phyloP scores from a whole-genome alignment of 2,888 invertebrate genomes.

The Ernsta delagoae region DNA sequence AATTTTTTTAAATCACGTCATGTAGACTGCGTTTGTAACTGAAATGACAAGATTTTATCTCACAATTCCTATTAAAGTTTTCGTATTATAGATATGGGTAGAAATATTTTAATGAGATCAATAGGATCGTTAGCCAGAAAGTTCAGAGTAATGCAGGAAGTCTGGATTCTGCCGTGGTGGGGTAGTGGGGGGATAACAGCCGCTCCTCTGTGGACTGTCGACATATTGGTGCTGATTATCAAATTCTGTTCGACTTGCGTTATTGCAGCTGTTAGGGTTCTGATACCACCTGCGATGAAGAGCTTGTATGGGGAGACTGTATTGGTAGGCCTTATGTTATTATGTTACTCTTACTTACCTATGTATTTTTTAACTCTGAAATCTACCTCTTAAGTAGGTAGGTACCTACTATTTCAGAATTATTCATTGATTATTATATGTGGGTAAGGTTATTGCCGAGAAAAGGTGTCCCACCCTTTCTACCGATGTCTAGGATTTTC shows the following conservation, averaged over 20 bases:
- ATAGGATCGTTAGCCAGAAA: slow-evolving; percentile 67
- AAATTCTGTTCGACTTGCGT: slow-evolving; percentile 71
- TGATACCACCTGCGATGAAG: slow-evolving; percentile 71
- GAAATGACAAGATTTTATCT: neutral
- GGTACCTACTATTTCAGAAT: too few relatives aligned
- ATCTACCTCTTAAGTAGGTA: too few relatives aligned
- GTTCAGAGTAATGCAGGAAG: slow-evolving; percentile 71
- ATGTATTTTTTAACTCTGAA: too few relatives aligned
- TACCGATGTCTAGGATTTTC: too few relatives aligned
- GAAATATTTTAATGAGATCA: slow-evolving; percentile 65
- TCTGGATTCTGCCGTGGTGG: slow-evolving; percentile 79
- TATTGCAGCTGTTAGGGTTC: slow-evolving; percentile 56
- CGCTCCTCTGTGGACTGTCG: slow-evolving; percentile 70
- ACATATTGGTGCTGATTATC: slow-evolving; percentile 65
- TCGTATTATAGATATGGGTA: too few relatives aligned
- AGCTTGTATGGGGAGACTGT: slow-evolving; percentile 76
- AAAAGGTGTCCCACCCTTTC: too few relatives aligned
- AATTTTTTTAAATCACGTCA: too few relatives aligned
- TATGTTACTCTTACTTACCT: too few relatives aligned
- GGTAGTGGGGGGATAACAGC: slow-evolving; percentile 65
- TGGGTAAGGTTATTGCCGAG: too few relatives aligned
- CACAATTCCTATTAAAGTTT: neutral
- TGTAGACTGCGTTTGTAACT: neutral
- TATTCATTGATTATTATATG: too few relatives aligned
- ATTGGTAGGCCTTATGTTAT: slow-evolving; percentile 61